These are phyloP conservation scores for Knipowitschia caucasica DNA, from an alignment of 2,797 vertebrate genomes.

Conservation along the genomic window DNA sequence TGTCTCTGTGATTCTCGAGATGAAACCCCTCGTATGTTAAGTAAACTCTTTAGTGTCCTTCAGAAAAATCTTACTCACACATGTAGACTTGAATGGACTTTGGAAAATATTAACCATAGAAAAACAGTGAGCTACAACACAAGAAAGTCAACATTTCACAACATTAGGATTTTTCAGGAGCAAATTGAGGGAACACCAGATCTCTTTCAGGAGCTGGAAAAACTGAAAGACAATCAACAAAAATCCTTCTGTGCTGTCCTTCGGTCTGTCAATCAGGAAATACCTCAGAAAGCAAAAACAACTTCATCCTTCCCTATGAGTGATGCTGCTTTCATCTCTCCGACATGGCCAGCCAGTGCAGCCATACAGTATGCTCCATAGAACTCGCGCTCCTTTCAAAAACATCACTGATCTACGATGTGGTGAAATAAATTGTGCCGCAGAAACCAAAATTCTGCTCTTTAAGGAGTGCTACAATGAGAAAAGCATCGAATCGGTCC, in stretches of 20 bases:
- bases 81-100: too few relatives aligned
- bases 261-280: constrained; percentile 58
- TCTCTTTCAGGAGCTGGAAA: constrained; percentile 54
- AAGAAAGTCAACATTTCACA: too few relatives aligned
- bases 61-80: too few relatives aligned
- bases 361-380: constrained; percentile 52
- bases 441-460: constrained; percentile 31
- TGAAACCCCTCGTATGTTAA: too few relatives aligned
- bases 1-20: too few relatives aligned
- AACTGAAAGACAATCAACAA: constrained; percentile 70
- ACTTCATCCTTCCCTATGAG: constrained; percentile 56
- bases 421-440: constrained; percentile 35
- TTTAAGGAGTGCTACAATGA: constrained; percentile 21
- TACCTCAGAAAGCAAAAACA: constrained; percentile 61
- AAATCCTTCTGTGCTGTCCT: constrained; percentile 46
- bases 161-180: too few relatives aligned
- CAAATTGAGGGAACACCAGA: too few relatives aligned
- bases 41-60: too few relatives aligned
- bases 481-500: constrained; percentile 38
- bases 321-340: constrained; percentile 61
- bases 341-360: constrained; percentile 30
- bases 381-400: constrained; percentile 23
- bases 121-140: too few relatives aligned
- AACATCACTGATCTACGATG: constrained; percentile 39
- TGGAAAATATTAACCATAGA: too few relatives aligned